Evolutionary conservation across 2,797 vertebrate genomes (phyloP).

Genomic region (Ctenopoma kingsleyae): DNA sequence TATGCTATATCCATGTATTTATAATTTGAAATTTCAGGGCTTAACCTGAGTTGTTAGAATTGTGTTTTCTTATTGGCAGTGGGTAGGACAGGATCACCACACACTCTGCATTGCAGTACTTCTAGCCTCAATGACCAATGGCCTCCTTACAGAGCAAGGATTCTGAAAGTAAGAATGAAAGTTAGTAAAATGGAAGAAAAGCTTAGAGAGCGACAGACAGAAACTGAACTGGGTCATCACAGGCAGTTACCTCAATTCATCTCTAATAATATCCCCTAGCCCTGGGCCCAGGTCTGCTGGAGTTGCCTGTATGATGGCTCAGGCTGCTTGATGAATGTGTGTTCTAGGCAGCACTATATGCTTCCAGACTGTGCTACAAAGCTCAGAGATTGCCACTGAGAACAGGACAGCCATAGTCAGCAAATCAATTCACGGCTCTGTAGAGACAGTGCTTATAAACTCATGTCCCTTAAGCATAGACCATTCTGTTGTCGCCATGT

Average conservation of each 20-base stretch:
- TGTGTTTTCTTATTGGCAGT: slow-evolving; percentile 14
- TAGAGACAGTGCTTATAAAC: slow-evolving; percentile 69
- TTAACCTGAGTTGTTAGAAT: slow-evolving; percentile 6
- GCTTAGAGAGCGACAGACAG: slow-evolving; percentile 61
- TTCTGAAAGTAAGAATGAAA: slow-evolving; percentile 58
- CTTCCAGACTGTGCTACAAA: slow-evolving; percentile 51
- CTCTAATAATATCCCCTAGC: slow-evolving; percentile 77
- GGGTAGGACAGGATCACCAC: slow-evolving; percentile 35
- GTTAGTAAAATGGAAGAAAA: slow-evolving; percentile 60
- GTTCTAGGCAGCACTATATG: slow-evolving; percentile 58
- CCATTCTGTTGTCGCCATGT: slow-evolving; percentile 60
- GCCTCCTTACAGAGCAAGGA: slow-evolving; percentile 62
- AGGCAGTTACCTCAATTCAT: slow-evolving; percentile 78
- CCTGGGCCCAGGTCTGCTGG: slow-evolving; percentile 69
- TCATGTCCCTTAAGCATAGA: slow-evolving; percentile 63
- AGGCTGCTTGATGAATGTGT: slow-evolving; percentile 79
- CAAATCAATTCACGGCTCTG: slow-evolving; percentile 80
- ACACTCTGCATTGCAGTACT: slow-evolving; percentile 49
- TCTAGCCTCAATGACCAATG: slow-evolving; percentile 57
- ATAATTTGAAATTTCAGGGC: slow-evolving; percentile 19
- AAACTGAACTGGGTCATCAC: slow-evolving; percentile 79
- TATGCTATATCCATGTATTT: slow-evolving; percentile 16
- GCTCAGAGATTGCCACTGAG: slow-evolving; percentile 69
- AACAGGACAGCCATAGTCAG: slow-evolving; percentile 71
- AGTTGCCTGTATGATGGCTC: slow-evolving; percentile 70